Conservation (phyloP, 2,113 vertebrate genomes). For the Indicator maculatus region DNA sequence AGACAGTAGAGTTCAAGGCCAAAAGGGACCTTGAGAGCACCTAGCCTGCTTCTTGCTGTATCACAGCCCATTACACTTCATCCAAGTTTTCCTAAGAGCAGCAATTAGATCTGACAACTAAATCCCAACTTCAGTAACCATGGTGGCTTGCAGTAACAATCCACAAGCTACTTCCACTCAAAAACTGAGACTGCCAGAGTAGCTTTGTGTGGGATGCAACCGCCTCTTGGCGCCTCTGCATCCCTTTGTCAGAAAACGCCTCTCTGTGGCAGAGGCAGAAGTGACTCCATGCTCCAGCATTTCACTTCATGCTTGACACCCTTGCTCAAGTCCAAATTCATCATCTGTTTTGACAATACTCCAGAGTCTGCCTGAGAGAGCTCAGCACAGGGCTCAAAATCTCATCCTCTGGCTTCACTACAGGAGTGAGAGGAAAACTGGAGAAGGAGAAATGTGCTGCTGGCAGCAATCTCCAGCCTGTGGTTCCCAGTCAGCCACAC, state of each 20-base stretch:
- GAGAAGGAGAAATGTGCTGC: slow-evolving; percentile 5
- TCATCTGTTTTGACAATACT: background rate
- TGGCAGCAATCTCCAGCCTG: background rate
- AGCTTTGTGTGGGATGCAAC: background rate
- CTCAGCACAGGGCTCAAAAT: background rate
- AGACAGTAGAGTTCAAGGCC: background rate
- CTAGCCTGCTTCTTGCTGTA: background rate
- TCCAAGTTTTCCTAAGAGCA: background rate
- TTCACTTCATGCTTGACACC: background rate
- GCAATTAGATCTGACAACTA: background rate
- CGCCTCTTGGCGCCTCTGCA: background rate
- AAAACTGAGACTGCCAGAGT: background rate
- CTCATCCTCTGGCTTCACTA: background rate
- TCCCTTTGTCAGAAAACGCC: background rate
- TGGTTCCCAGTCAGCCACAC: background rate
- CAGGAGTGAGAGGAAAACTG: background rate
- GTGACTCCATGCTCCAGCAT: background rate
- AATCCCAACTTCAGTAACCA: background rate
- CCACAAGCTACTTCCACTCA: background rate
- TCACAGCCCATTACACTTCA: background rate
- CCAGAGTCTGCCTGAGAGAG: background rate
- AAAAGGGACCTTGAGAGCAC: background rate
- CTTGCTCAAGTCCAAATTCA: background rate
- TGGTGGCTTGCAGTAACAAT: background rate
- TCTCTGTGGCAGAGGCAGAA: background rate